Evolutionary conservation across 2,113 vertebrate species (phyloP), one percentile per base, ranked within the genome.

Genomic region (Silurus asotus): DNA sequence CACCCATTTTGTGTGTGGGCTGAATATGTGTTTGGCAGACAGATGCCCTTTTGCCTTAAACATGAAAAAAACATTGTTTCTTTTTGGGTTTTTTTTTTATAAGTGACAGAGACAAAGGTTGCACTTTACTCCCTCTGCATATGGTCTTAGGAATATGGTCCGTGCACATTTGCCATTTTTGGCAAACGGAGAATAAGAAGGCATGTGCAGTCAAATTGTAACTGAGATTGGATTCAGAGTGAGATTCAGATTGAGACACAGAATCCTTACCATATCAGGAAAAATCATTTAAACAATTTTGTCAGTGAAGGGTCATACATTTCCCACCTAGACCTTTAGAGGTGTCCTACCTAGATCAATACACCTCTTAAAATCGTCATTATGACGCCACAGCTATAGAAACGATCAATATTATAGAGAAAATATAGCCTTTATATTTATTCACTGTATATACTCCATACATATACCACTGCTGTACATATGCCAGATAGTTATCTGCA

Each of bases 1-100:
- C 83, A 87, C 89, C 80, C 86, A 88, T 25, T 49, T 59, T 8
- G 48, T 70, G 64, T 78, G 8, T 11, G 5, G 28, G 28, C 61
- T 65, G 84, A 75, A 85, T 11, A 48, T 83, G 23, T 86, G 58
- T 87, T 64, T 85, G 37, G 25, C 59, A 62, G 65, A 64, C 64
- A 4, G 58, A 76, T 48, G 81, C 85, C 67, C 85, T 87, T 59
- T 83, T 37, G 53, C 85, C 86, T 88, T 28, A 80, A 88, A 75
- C 80, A 76, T 76, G 58, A 19, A 53, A 49, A 53, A 37, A 25
- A 72, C 75, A 67, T 49, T 67, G 74, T 53, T 13, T 14, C n/a
- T n/a, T n/a, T n/a, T n/a, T n/a, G n/a, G n/a, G n/a, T 53, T 25
- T 61, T 59, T 84, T 48, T 62, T 62, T 17, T 78, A 75, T 82